Base-by-base conservation (phyloP, 2,797 vertebrate species). In the Sylvia borin region DNA sequence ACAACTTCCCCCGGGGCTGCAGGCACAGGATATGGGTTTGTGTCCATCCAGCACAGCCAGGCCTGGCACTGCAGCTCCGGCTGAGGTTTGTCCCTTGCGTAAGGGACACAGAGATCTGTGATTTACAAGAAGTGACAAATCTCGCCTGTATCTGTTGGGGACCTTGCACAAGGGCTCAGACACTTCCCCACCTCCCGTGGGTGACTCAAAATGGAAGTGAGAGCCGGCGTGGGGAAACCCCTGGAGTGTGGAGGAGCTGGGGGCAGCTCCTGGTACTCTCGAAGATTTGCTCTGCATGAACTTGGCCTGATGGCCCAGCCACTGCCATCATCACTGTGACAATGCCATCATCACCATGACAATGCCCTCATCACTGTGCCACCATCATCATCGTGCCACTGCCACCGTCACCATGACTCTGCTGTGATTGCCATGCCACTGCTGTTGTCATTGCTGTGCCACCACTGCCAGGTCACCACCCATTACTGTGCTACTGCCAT, bases 281-380 rank as follows among this genome's bases (percentile, higher is more conserved):
- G 36, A 92, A 95, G 95, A 92, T 94, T 92, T 58, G 83, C 43
- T 65, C 20, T 2, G 1, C 27, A 6, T 1, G 1, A 16, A 8
- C 4, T 7, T 1, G 3, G 47, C 40, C 76, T 48, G 76, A 5
- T 16, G 61, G 24, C 27, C 7, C 16, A 25, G 27, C 10, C 61
- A 19, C 25, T 0, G 3, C 18, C 24, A 5, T 5, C 32, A 1
- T 19, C 48, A 5, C 9, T 0, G 4, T 72, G 53, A 4, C 66
- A 61, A 3, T 1, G 1, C 3, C 22, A 2, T 16, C 24, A 10
- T 12, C 58, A n/a, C 16, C 0, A 0, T 20, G 45, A 3, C 60
- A 22, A 9, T 13, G 16, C 9, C 3, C 1, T 47, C 32, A 5
- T 16, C 7, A 1, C 10, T 0, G 3, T 26, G 25, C 11, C 67